These are phyloP conservation scores for Cyphomyrus plagiostoma DNA, from an alignment of 2,113 vertebrate genomes.

Conservation along the genomic window DNA sequence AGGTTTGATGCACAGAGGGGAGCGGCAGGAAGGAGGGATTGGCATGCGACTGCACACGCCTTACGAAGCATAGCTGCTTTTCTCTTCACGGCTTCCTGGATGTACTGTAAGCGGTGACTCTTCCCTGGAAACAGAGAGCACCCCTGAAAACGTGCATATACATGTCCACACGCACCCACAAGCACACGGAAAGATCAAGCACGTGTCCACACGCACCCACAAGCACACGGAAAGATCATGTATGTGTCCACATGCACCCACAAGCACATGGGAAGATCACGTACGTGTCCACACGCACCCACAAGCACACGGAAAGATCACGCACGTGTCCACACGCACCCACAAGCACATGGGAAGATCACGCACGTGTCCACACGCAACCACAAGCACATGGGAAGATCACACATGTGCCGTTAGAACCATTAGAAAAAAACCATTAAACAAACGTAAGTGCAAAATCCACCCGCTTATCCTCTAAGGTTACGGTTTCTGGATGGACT, in stretches of 20 bases:
- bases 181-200: conserved; percentile 18
- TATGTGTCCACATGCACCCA: too few relatives aligned
- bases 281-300: conserved; percentile 20
- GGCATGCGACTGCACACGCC: conserved; percentile 67
- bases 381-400: conserved; percentile 10
- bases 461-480: neutral
- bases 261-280: conserved; percentile 16
- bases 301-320: conserved; percentile 27
- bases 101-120: conserved; percentile 57
- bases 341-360: conserved; percentile 28
- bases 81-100: conserved; percentile 65
- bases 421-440: neutral
- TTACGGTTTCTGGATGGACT: neutral
- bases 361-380: neutral
- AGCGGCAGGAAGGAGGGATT: conserved; percentile 6
- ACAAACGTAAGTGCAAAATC: neutral
- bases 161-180: conserved; percentile 27
- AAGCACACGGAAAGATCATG: conserved; percentile 14
- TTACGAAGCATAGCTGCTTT: conserved; percentile 67
- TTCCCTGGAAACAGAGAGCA: conserved; percentile 64
- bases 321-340: conserved; percentile 19
- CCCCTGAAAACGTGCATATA: conserved; percentile 42
- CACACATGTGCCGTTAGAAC: neutral
- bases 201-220: too few relatives aligned
- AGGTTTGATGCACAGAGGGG: conserved; percentile 28